phyloP scores from a whole-genome alignment of 1,140 invertebrate species.

The Aporrectodea caliginosa region DNA sequence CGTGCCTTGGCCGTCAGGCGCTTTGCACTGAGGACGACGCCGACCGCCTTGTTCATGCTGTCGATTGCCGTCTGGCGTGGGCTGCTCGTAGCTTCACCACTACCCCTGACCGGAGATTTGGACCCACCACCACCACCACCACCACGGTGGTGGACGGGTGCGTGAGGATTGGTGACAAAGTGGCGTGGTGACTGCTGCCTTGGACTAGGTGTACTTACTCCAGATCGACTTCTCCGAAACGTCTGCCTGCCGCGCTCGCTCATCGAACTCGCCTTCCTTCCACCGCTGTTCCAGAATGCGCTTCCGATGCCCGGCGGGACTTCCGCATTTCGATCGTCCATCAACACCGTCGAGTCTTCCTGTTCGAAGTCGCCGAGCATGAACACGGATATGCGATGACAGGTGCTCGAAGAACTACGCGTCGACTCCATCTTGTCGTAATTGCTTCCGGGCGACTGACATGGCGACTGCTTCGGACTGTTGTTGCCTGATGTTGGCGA shows the following conservation, averaged over 20 bases:
- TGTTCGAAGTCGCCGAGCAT: not conserved
- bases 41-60: slow-evolving; percentile 9
- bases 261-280: not conserved
- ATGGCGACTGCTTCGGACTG: not conserved
- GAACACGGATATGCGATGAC: slow-evolving; percentile 1
- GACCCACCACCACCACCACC: not conserved
- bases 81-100: not conserved
- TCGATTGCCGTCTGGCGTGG: not conserved
- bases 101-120: not conserved
- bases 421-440: not conserved
- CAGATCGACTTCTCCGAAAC: not conserved
- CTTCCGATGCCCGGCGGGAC: not conserved
- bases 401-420: not conserved
- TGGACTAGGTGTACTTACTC: not conserved
- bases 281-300: not conserved
- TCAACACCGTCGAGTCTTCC: not conserved
- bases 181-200: not conserved
- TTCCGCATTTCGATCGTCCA: not conserved
- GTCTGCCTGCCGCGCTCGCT: not conserved
- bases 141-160: not conserved
- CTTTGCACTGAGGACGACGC: not conserved
- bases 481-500: not conserved
- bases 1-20: not conserved
- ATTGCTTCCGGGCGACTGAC: too few species aligned
- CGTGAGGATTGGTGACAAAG: not conserved